These are phyloP conservation scores for Linnaemya tessellans DNA, from an alignment of 2,888 invertebrate genomes.

Conservation along the genomic window DNA sequence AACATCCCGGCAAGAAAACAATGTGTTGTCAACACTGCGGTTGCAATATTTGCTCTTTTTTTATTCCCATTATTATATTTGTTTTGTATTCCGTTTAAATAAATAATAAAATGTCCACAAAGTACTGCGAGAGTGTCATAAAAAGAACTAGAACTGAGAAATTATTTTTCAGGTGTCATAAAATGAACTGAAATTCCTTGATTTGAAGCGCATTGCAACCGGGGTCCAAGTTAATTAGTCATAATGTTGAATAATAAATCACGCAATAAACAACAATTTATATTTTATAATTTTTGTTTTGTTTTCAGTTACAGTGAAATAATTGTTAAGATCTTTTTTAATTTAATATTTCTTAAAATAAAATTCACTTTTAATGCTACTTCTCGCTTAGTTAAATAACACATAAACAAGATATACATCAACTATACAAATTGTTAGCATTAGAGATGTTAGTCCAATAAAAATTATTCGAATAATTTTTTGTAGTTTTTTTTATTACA, in stretches of 20 bases:
- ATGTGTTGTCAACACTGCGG: constrained; percentile 55
- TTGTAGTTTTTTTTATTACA: too few relatives aligned
- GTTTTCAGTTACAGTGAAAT: constrained; percentile 44
- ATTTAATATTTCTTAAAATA: constrained; percentile 27
- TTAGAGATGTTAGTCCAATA: not conserved
- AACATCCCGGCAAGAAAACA: constrained; percentile 30
- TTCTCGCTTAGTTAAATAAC: constrained; percentile 35
- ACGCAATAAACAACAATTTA: constrained; percentile 55
- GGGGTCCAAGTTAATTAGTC: constrained; percentile 63
- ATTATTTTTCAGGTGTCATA: constrained; percentile 62
- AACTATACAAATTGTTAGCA: not conserved
- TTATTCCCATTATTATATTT: constrained; percentile 28
- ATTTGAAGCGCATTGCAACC: constrained; percentile 53
- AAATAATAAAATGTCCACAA: constrained; percentile 57
- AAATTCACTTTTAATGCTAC: constrained; percentile 36
- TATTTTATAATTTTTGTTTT: constrained; percentile 25
- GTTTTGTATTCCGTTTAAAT: constrained; percentile 20
- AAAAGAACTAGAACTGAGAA: constrained; percentile 44
- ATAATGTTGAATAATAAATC: constrained; percentile 62
- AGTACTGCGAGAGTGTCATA: constrained; percentile 52
- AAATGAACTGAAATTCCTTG: constrained; percentile 56
- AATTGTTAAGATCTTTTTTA: constrained; percentile 27
- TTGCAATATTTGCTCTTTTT: constrained; percentile 64
- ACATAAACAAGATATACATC: not conserved
- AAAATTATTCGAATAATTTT: too few relatives aligned